Evolutionary conservation across 2,888 invertebrate species (phyloP).

Genomic region (Flexamia atlantica): DNA sequence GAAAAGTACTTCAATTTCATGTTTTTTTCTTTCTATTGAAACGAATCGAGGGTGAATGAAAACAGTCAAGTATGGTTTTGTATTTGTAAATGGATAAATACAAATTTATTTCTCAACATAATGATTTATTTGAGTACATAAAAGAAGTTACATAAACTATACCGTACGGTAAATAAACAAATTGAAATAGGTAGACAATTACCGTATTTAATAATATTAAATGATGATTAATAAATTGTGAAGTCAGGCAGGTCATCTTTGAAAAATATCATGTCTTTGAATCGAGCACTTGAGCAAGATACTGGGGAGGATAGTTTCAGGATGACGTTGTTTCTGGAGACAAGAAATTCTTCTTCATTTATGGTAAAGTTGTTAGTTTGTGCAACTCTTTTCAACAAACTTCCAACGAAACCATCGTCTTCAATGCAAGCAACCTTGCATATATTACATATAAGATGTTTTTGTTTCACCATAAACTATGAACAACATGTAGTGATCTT

Average conservation of each 20-base stretch:
- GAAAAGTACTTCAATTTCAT: conserved; percentile 50
- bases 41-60: conserved; percentile 48
- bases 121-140: conserved; percentile 56
- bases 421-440: conserved; percentile 55
- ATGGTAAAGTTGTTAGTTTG: conserved; percentile 58
- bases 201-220: conserved; percentile 42
- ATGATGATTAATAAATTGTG: conserved; percentile 60
- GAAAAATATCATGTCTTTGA: conserved; percentile 64
- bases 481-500: conserved; percentile 60
- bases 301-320: conserved; percentile 63
- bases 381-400: conserved; percentile 58
- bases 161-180: conserved; percentile 52
- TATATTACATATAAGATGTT: conserved; percentile 53
- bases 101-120: conserved; percentile 60
- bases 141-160: conserved; percentile 59
- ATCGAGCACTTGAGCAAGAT: conserved; percentile 61
- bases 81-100: conserved; percentile 40
- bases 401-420: conserved; percentile 59
- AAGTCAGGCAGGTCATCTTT: conserved; percentile 64
- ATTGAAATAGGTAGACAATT: conserved; percentile 48
- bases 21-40: conserved; percentile 60
- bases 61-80: conserved; percentile 54
- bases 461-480: conserved; percentile 55
- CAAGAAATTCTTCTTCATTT: conserved; percentile 59
- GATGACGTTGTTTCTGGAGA: conserved; percentile 52